These are phyloP conservation scores for Dascyllus trimaculatus DNA, from an alignment of 2,113 vertebrate species.

Conservation along the genomic window DNA sequence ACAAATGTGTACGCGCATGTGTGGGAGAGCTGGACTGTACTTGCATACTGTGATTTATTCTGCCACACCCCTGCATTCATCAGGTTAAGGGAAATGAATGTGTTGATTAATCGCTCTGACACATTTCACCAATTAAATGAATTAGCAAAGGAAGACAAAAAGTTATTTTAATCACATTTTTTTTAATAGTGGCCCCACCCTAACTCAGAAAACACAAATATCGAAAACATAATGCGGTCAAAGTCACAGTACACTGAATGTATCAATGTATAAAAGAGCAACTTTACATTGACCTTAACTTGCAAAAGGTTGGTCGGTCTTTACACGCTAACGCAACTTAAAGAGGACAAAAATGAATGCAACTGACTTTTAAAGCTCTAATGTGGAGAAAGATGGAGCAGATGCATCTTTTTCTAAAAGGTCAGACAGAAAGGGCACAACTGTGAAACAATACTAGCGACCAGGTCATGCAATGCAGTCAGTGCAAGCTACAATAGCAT, in stretches of 20 bases:
- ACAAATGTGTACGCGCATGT: constrained; percentile 14
- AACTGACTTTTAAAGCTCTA: constrained; percentile 23
- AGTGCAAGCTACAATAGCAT: constrained; percentile 14
- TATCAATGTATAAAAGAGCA: not conserved
- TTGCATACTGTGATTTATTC: constrained; percentile 17
- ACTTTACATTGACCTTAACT: not conserved
- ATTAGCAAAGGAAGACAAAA: not conserved
- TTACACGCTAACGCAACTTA: not conserved
- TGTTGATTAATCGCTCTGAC: constrained; percentile 3
- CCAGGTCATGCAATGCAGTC: constrained; percentile 3
- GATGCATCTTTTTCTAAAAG: constrained; percentile 24
- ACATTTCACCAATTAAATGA: constrained; percentile 13
- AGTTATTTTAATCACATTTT: not conserved
- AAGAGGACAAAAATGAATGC: not conserved
- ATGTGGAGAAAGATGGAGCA: not conserved
- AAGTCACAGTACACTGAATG: not conserved
- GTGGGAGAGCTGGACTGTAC: not conserved
- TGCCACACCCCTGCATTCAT: constrained; percentile 21
- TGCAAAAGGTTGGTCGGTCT: not conserved
- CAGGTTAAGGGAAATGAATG: constrained; percentile 14
- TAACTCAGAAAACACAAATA: not conserved
- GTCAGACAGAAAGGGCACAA: constrained; percentile 43
- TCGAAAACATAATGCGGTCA: not conserved
- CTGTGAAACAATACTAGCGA: constrained; percentile 13
- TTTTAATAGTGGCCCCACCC: not conserved